Percentiles rank a stretch among this genome's conserved stretches.
phyloP scores from a whole-genome alignment of 2,113 vertebrate species.

The Macquaria ambigua region DNA sequence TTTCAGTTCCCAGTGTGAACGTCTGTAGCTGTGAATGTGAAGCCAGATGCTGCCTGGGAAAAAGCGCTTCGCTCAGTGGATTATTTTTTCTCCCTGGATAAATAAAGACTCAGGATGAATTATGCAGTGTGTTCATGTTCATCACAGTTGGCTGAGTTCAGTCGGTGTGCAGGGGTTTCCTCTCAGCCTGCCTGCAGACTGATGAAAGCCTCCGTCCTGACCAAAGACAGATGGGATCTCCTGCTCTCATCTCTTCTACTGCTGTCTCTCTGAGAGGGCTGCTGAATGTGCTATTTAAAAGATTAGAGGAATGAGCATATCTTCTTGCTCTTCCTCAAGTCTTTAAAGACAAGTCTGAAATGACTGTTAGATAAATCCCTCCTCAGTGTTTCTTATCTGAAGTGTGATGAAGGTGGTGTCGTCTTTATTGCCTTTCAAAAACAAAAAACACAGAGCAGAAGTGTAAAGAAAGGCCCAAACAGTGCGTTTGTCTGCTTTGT shows the following conservation, averaged over 20 bases:
- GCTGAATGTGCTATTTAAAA: constrained; percentile 1
- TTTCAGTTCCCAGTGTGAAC: neutral
- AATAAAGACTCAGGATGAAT: constrained; percentile 46
- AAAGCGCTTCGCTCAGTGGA: neutral
- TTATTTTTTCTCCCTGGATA: constrained; percentile 17
- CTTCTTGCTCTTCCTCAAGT: neutral
- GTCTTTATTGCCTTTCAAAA: too few species aligned
- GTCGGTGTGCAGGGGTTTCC: constrained; percentile 31
- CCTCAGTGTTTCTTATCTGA: too few species aligned
- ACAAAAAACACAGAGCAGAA: too few species aligned
- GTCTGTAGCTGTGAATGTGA: neutral
- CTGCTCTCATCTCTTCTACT: constrained; percentile 11
- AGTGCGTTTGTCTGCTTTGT: too few species aligned
- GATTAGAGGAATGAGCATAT: neutral
- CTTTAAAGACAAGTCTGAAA: neutral
- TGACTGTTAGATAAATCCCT: neutral
- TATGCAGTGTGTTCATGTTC: constrained; percentile 39
- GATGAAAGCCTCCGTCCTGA: constrained; percentile 28
- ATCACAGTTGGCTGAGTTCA: constrained; percentile 30
- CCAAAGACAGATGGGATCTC: constrained; percentile 32
- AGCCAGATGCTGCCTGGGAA: neutral
- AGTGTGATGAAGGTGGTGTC: neutral
- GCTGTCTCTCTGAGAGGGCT: constrained; percentile 23
- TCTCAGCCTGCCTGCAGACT: constrained; percentile 21
- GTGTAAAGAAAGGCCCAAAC: too few species aligned